Percentiles rank a stretch among this genome's conserved stretches.
phyloP scores from a whole-genome alignment of 2,797 vertebrate genomes.

The Eulemur coronatus region DNA sequence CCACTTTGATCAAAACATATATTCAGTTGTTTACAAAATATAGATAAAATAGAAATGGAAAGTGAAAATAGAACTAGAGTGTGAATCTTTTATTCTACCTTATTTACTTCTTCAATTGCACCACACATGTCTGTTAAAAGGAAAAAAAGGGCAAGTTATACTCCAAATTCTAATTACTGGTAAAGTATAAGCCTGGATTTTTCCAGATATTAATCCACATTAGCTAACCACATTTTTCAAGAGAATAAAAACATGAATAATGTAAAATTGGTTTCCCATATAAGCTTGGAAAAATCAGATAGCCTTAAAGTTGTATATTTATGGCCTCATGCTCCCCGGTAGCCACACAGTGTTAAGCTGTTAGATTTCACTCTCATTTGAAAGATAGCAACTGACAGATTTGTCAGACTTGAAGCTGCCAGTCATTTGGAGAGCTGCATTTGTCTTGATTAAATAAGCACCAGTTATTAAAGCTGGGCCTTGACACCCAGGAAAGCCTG shows the following conservation, averaged over 20 bases:
- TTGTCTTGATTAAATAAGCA: constrained; percentile 84
- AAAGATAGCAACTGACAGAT: constrained; percentile 80
- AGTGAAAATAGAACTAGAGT: neutral
- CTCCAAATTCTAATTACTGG: neutral
- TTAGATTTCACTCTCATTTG: constrained; percentile 72
- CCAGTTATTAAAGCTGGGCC: constrained; percentile 82
- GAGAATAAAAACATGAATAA: constrained; percentile 29
- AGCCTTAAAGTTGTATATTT: neutral
- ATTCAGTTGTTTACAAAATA: neutral
- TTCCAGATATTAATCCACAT: neutral
- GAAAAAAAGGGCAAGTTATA: neutral
- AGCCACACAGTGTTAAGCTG: constrained; percentile 45
- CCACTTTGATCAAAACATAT: neutral
- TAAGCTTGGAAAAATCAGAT: neutral
- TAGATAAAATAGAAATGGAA: neutral
- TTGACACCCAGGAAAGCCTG: constrained; percentile 68
- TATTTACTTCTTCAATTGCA: neutral
- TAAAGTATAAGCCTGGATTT: neutral
- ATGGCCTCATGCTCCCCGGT: neutral
- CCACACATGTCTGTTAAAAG: neutral
- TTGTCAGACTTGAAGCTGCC: constrained; percentile 75
- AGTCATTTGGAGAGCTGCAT: constrained; percentile 79
- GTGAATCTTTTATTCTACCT: neutral
- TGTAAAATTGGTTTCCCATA: neutral
- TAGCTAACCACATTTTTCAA: constrained; percentile 10